phyloP scores from a whole-genome alignment of 1,140 invertebrate genomes.

The Drosophila pandora region DNA sequence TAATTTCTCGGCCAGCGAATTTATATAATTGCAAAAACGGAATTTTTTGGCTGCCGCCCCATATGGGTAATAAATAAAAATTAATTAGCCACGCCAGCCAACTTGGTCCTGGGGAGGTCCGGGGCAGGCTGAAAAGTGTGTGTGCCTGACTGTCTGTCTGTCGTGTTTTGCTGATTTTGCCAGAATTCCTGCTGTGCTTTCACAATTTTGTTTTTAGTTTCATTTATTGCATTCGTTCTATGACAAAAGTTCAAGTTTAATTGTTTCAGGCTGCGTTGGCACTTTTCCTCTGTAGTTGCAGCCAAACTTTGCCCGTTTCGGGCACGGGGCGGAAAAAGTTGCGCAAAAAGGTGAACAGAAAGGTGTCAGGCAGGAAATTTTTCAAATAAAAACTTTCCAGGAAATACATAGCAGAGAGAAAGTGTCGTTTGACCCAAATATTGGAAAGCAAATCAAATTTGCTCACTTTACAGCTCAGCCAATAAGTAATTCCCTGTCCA shows the following conservation, averaged over 20 bases:
- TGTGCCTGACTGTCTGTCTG: slow-evolving; percentile 25
- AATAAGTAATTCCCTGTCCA: background rate
- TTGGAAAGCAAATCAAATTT: slow-evolving; percentile 5
- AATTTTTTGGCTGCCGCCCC: slow-evolving; percentile 37
- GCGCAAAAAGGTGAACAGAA: slow-evolving; percentile 25
- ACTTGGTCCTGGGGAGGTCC: slow-evolving; percentile 38
- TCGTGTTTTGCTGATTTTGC: slow-evolving; percentile 72
- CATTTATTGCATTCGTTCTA: slow-evolving; percentile 47
- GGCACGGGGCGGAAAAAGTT: slow-evolving; percentile 21
- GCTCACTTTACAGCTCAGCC: background rate
- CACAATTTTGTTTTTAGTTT: slow-evolving; percentile 54
- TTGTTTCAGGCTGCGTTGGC: slow-evolving; percentile 74
- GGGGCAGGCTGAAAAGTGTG: slow-evolving; percentile 11
- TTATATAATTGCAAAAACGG: slow-evolving; percentile 55
- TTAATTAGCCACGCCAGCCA: slow-evolving; percentile 70
- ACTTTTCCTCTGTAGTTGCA: slow-evolving; percentile 43
- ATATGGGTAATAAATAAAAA: slow-evolving; percentile 75
- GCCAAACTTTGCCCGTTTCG: slow-evolving; percentile 48
- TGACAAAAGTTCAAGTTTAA: slow-evolving; percentile 82
- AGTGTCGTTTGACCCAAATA: slow-evolving; percentile 6
- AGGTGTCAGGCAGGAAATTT: slow-evolving; percentile 44
- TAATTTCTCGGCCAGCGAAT: slow-evolving; percentile 26
- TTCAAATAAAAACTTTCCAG: slow-evolving; percentile 34
- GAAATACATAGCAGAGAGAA: slow-evolving; percentile 9
- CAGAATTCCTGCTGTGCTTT: slow-evolving; percentile 59